Conservation (phyloP, 2,113 vertebrate species). For the Tupaia chinensis region DNA sequence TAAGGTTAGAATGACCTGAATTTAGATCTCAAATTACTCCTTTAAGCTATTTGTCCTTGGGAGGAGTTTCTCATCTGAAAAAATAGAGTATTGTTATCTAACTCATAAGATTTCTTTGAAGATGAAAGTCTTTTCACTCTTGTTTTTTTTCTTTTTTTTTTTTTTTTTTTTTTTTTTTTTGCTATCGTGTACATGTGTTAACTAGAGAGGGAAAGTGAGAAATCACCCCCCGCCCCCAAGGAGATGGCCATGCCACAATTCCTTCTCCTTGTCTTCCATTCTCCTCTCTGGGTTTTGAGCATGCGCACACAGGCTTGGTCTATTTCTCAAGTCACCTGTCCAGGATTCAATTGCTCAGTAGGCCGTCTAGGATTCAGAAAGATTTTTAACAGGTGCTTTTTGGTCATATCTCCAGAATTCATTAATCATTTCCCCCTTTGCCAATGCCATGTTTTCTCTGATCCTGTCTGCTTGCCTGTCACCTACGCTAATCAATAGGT, state of each 20-base stretch:
- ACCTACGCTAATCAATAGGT: background rate
- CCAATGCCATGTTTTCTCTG: background rate
- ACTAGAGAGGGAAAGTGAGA: too few species aligned
- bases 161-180: too few species aligned
- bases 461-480: background rate
- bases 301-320: too few species aligned
- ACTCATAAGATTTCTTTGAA: background rate
- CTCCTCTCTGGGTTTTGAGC: too few species aligned
- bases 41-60: background rate
- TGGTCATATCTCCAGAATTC: background rate
- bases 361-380: background rate
- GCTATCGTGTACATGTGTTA: too few species aligned
- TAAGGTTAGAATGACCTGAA: slow-evolving; percentile 35
- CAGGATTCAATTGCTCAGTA: too few species aligned
- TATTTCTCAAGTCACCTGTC: too few species aligned
- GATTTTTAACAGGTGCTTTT: background rate
- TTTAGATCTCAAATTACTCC: slow-evolving; percentile 40
- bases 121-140: background rate
- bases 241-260: too few species aligned
- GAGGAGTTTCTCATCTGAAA: slow-evolving; percentile 47
- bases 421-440: background rate
- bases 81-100: background rate
- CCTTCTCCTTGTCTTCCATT: too few species aligned
- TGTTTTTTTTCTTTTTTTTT: too few species aligned
- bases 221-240: too few species aligned